These are phyloP conservation scores for Chymomyza fuscimana DNA, from an alignment of 2,888 invertebrate genomes.

Conservation along the genomic window DNA sequence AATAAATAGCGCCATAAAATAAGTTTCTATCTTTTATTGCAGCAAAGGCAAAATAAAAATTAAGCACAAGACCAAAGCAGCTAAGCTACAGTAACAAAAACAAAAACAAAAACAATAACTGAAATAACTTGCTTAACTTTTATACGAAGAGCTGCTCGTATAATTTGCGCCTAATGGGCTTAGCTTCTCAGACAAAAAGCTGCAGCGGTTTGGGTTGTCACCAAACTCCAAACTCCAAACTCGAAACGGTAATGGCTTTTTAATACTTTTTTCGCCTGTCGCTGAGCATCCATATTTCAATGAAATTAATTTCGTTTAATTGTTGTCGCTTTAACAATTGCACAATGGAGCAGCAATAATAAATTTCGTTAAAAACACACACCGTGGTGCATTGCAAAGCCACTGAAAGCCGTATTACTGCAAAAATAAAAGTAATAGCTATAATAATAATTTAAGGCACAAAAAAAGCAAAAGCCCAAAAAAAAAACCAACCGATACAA, in stretches of 20 bases:
- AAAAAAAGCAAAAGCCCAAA: not conserved
- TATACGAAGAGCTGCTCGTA: constrained; percentile 37
- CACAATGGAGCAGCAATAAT: constrained; percentile 23
- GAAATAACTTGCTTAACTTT: constrained; percentile 66
- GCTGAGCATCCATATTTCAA: constrained; percentile 14
- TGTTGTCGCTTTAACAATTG: constrained; percentile 32
- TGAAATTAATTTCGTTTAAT: constrained; percentile 55
- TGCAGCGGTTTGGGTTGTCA: constrained; percentile 20
- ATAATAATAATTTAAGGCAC: constrained; percentile 2
- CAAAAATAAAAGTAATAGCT: not conserved
- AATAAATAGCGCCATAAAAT: constrained; percentile 74
- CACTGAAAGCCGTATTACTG: not conserved
- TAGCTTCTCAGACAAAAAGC: not conserved
- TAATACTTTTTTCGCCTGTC: constrained; percentile 36
- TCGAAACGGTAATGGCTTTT: constrained; percentile 46
- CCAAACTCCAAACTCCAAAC: too few relatives aligned
- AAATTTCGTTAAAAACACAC: constrained; percentile 22
- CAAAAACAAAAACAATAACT: constrained; percentile 21
- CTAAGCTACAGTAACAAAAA: not conserved
- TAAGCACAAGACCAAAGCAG: constrained; percentile 42
- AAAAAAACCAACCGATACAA: constrained; percentile 33
- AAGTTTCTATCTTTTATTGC: constrained; percentile 73
- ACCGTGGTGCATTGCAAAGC: not conserved
- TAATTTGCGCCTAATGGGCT: constrained; percentile 61
- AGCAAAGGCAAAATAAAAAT: constrained; percentile 50